Evolutionary conservation across 1,140 invertebrate species (phyloP).

Genomic region (Listronotus bonariensis): DNA sequence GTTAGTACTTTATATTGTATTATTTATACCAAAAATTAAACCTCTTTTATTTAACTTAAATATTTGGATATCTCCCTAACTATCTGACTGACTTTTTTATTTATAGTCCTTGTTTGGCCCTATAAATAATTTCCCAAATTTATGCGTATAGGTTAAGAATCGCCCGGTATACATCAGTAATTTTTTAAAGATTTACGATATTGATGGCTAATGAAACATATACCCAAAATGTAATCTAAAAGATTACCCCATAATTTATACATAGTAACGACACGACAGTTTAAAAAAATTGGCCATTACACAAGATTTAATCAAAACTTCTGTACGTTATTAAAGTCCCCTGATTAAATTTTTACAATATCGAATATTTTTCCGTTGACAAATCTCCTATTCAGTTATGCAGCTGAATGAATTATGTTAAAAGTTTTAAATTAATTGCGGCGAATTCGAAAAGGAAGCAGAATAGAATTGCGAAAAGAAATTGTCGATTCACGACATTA

Average conservation of each 20-base stretch:
- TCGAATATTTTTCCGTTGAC: conserved; percentile 31
- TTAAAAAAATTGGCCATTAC: conserved; percentile 6
- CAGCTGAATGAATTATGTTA: conserved; percentile 36
- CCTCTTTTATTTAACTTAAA: too few species aligned
- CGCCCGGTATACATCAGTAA: too few species aligned
- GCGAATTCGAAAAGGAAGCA: conserved; percentile 33
- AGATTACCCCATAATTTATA: conserved; percentile 18
- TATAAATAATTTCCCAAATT: too few species aligned
- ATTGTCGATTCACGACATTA: conserved; percentile 48
- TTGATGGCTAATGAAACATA: conserved; percentile 1
- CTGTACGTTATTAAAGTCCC: conserved; percentile 26
- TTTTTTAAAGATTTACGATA: too few species aligned
- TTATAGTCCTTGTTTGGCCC: too few species aligned
- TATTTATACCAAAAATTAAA: too few species aligned
- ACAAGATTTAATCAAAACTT: conserved; percentile 24
- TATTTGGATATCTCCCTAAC: too few species aligned
- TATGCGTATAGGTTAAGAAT: too few species aligned
- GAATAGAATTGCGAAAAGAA: conserved; percentile 38
- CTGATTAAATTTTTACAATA: conserved; percentile 32
- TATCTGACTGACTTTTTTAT: too few species aligned
- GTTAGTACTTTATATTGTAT: too few species aligned
- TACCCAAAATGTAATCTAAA: not conserved
- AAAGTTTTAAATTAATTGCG: conserved; percentile 39
- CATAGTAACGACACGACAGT: conserved; percentile 7
- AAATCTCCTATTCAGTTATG: conserved; percentile 26